These are phyloP conservation scores for Hypothenemus hampei DNA, from an alignment of 1,140 invertebrate genomes.

Conservation along the genomic window DNA sequence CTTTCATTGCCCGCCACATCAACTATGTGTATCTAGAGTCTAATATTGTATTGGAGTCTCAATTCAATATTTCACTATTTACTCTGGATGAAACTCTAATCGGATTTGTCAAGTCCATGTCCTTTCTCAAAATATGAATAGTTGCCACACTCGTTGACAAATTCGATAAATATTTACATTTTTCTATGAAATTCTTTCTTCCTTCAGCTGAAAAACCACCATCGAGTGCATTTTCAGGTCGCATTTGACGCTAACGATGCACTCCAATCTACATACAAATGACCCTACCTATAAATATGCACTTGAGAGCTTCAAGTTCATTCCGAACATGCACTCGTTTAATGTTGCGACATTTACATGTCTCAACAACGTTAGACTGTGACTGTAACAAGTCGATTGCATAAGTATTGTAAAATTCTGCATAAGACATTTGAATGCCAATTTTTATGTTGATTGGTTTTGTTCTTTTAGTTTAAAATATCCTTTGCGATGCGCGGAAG, in stretches of 20 bases:
- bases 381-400: conserved; percentile 33
- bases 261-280: too few relatives aligned
- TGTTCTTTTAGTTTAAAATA: conserved; percentile 25
- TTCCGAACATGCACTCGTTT: conserved; percentile 16
- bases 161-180: conserved; percentile 31
- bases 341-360: conserved; percentile 16
- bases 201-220: conserved; percentile 31
- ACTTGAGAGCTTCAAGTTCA: conserved; percentile 29
- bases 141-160: conserved; percentile 32
- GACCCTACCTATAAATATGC: conserved; percentile 32
- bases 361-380: conserved; percentile 19
- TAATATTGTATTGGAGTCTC: neutral
- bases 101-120: conserved; percentile 30
- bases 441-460: conserved; percentile 31
- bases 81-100: conserved; percentile 30
- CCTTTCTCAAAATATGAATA: conserved; percentile 29
- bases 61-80: conserved; percentile 9
- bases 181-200: conserved; percentile 28
- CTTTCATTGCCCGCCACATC: conserved; percentile 39
- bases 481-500: conserved; percentile 30
- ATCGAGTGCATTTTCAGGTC: neutral
- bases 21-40: conserved; percentile 39
- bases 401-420: conserved; percentile 32
- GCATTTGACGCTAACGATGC: too few relatives aligned
- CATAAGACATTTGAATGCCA: conserved; percentile 34